phyloP scores from a whole-genome alignment of 2,113 vertebrate genomes.

The Sorex araneus region DNA sequence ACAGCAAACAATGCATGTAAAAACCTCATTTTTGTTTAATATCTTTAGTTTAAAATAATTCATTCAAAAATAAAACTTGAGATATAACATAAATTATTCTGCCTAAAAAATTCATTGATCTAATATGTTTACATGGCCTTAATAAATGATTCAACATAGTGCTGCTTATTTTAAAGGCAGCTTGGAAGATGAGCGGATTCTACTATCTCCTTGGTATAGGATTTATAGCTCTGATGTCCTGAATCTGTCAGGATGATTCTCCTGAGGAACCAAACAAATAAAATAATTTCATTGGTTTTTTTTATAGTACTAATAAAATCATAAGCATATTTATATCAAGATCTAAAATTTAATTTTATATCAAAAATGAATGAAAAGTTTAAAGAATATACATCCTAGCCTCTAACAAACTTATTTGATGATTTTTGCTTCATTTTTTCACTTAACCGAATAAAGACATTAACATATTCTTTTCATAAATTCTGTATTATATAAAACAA shows the following conservation, averaged over 20 bases:
- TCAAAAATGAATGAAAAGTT: not conserved
- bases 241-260: not conserved
- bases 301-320: not conserved
- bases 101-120: not conserved
- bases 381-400: not conserved
- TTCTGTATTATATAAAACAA: not conserved
- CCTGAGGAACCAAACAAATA: not conserved
- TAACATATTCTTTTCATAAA: not conserved
- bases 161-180: not conserved
- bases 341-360: not conserved
- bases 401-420: not conserved
- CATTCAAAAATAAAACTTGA: constrained; percentile 38
- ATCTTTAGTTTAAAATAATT: constrained; percentile 12
- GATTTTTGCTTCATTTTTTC: not conserved
- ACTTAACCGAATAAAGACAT: not conserved
- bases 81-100: constrained; percentile 4
- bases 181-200: not conserved
- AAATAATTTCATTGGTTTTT: constrained; percentile 7
- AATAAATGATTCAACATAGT: constrained; percentile 36
- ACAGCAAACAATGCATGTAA: not conserved
- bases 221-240: not conserved
- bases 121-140: not conserved
- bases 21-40: constrained; percentile 25
- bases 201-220: not conserved
- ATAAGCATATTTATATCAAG: not conserved